Evolutionary conservation across 2,113 vertebrate species (phyloP), one percentile per base, ranked within the genome.

Genomic region (Hassar affinis): DNA sequence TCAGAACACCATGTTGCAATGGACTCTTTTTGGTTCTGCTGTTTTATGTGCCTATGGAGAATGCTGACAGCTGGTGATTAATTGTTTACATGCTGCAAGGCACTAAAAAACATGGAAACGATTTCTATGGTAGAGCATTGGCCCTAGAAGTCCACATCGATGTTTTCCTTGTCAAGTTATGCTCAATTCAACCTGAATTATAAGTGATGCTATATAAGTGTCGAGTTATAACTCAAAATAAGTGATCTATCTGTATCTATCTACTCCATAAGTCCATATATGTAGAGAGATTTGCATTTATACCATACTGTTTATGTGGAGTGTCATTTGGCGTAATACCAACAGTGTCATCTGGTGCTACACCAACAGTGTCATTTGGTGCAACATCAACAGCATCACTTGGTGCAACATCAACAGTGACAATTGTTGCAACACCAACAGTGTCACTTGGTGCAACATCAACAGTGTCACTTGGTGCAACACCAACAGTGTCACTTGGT

Each of bases 81-180:
- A 79, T 84, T 6, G 77, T 62, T 80, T 72, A 79, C 77, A 84
- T 59, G 66, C 77, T 45, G 15, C 4, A 6, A 90, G 88, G 89
- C 80, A 79, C 85, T 87, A 68, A 64, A 76, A 33, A 68, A 47
- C 2, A 9, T 11, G 9, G 54, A 59, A 61, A 42, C 45, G 64
- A 71, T 84, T 84, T 79, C 62, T 72, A 22, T 14, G 47, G 51
- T n/a, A 56, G 75, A 47, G 35, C 18, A 12, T 17, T 27, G 42
- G 52, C 49, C 82, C 82, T 79, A 52, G n/a, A 84, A 64, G 74
- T 45, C 64, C 42, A 57, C n/a, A 51, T 42, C 56, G 22, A 59
- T 72, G 77, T 52, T 84, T 80, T 27, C 30, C 72, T 6, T 18
- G 54, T 20, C 49, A 47, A 9, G 22, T 4, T 27, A 62, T 30